Evolutionary conservation across 2,797 vertebrate genomes (phyloP), one percentile per base, ranked within the genome.

Genomic region (Eutrigla gurnardus): DNA sequence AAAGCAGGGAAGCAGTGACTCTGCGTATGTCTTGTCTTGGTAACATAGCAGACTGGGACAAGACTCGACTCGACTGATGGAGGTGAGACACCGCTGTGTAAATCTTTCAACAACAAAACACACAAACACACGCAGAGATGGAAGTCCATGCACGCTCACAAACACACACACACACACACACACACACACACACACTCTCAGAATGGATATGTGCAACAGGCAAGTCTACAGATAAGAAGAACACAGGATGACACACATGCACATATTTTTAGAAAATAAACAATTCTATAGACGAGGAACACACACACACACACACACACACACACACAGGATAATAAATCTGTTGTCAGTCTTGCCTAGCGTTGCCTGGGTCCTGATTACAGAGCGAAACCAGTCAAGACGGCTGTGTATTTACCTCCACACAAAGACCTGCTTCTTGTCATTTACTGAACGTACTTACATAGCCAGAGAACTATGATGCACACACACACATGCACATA

Each of bases 21-120:
- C 25, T 61, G 54, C 17, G 10, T 84, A 57, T 74, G 77, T 87
- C 53, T 82, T 45, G 65, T 84, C 78, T 82, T 43, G 37, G 70
- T 61, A 62, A 69, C 67, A n/a, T n/a, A 69, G 58, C 62, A 78
- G 73, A 78, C 79, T 40, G 61, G 45, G 75, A 86, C 91, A 91
- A 86, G 91, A 88, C 77, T 6, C 52, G 87, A 90, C 92, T 74
- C 60, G 87, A 90, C 75, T 4, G 50, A 82, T 73, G 62, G 53
- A 70, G 82, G 73, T 86, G 88, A 90, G 86, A 90, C 80, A 72
- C 75, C 59, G 64, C 69, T 75, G 85, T 85, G 87, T 89, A 92
- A 92, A 91, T 92, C 90, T 88, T 70, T 93, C 91, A 92, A 78
- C 84, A 80, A 77, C 70, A 85, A 84, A 78, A 86, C 84, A 86